Evolutionary conservation across 2,797 vertebrate species (phyloP).

Genomic region (Anabas testudineus): DNA sequence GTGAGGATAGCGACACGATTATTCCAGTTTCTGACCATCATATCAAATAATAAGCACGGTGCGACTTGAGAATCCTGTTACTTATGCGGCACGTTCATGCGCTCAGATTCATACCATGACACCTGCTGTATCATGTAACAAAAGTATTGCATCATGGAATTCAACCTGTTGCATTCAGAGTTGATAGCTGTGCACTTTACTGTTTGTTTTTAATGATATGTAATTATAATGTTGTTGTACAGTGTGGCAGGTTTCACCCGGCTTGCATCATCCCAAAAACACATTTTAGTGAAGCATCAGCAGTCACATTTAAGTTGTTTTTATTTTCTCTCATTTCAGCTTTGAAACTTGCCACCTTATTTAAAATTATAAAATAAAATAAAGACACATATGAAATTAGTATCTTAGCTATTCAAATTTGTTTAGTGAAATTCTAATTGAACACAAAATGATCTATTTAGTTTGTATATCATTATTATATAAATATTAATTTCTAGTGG

Average conservation of each 20-base stretch:
- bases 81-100: conserved; percentile 79
- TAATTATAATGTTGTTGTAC: conserved; percentile 31
- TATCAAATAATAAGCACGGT: neutral
- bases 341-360: neutral
- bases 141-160: conserved; percentile 65
- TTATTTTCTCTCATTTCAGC: neutral
- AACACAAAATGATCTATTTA: neutral
- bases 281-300: conserved; percentile 22
- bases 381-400: conserved; percentile 21
- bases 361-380: conserved; percentile 13
- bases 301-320: neutral
- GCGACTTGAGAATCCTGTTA: conserved; percentile 58
- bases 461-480: neutral
- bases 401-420: conserved; percentile 1
- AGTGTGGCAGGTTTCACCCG: conserved; percentile 50
- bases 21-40: conserved; percentile 8
- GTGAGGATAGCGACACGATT: conserved; percentile 6
- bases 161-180: conserved; percentile 19
- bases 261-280: conserved; percentile 51
- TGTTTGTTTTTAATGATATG: conserved; percentile 28
- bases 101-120: conserved; percentile 74
- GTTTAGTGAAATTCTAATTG: neutral
- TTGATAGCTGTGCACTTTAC: conserved; percentile 18
- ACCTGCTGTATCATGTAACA: conserved; percentile 81
- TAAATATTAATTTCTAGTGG: neutral